Base-by-base conservation (phyloP, 2,113 vertebrate genomes). In the Suricata suricatta region DNA sequence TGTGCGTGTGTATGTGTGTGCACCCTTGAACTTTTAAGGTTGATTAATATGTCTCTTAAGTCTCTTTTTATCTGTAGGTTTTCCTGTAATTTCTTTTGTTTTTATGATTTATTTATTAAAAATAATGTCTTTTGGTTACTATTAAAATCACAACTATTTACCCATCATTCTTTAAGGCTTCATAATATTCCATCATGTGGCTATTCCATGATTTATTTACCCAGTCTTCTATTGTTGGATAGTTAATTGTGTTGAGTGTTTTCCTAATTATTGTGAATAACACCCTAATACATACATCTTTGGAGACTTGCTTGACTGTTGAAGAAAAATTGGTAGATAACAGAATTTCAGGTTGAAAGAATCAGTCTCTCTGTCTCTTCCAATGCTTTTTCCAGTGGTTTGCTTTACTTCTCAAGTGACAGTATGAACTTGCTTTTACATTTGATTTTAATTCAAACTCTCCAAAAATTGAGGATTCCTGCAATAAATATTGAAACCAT, bases 371-470 rank as follows among this genome's bases (percentile, higher is more conserved):
- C 9, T 63, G 2, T 71, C 16, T 35, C 3, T 27, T 52, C 9
- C 31, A 35, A 2, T 93, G 13, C 50, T 90, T 93, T 95, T 80
- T 8, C 35, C 27, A 47, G 6, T 89, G 87, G 8, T 54, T 90
- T 87, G 33, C 38, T 90, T 96, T 90, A 69, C 14, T 95, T 90
- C 50, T 86, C 69, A 83, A 68, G 25, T 54, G 69, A 69, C 93
- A 23, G 25, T 64, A 57, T 52, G 68, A 81, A 72, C 76, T 90
- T 93, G 77, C 57, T 95, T 96, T 92, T 52, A 74, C 79, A 76
- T 96, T 68, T 96, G 35, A 84, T 69, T 93, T 77, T 50, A 90
- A 92, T 90, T 89, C 81, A 91, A 82, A 71, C 47, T 52, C 41
- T 50, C 76, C 38, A 80, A 64, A 87, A 90, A 64, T 60, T 31